phyloP scores from a whole-genome alignment of 2,888 invertebrate species.

The Netelia virgata region DNA sequence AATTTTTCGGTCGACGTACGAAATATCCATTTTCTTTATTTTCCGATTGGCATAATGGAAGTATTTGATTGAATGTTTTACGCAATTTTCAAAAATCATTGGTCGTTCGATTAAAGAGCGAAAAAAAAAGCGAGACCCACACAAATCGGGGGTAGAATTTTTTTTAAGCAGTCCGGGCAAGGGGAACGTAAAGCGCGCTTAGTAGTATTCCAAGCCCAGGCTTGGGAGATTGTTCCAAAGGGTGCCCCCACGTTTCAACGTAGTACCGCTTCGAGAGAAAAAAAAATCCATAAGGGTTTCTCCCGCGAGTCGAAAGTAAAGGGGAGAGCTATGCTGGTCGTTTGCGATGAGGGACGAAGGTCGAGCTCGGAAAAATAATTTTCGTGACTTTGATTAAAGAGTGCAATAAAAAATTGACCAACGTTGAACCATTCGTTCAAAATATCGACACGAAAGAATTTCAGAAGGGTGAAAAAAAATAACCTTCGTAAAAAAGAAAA shows the following conservation, averaged over 20 bases:
- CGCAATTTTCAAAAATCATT: background rate
- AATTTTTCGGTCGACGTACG: too few species aligned
- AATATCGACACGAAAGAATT: conserved; percentile 70
- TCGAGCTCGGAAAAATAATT: conserved; percentile 59
- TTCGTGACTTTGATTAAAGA: too few species aligned
- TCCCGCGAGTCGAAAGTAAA: conserved; percentile 71
- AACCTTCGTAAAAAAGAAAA: background rate
- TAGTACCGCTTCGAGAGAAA: conserved; percentile 74
- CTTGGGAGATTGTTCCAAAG: conserved; percentile 72
- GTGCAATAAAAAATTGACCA: too few species aligned
- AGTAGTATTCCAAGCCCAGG: conserved; percentile 68
- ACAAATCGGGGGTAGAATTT: conserved; percentile 83
- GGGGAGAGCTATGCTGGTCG: conserved; percentile 70
- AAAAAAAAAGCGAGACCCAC: conserved; percentile 73
- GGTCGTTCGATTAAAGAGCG: conserved; percentile 58
- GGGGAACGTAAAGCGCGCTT: conserved; percentile 68
- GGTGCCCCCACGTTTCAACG: conserved; percentile 72
- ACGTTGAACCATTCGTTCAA: too few species aligned
- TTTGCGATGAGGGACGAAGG: conserved; percentile 67
- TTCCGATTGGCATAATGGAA: too few species aligned
- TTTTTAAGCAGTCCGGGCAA: conserved; percentile 75
- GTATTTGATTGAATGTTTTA: background rate
- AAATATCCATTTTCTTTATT: too few species aligned
- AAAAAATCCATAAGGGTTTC: conserved; percentile 83
- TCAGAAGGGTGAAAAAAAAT: background rate